Evolutionary conservation across 2,113 vertebrate genomes (phyloP).

Genomic region (Oreotrochilus melanogaster): DNA sequence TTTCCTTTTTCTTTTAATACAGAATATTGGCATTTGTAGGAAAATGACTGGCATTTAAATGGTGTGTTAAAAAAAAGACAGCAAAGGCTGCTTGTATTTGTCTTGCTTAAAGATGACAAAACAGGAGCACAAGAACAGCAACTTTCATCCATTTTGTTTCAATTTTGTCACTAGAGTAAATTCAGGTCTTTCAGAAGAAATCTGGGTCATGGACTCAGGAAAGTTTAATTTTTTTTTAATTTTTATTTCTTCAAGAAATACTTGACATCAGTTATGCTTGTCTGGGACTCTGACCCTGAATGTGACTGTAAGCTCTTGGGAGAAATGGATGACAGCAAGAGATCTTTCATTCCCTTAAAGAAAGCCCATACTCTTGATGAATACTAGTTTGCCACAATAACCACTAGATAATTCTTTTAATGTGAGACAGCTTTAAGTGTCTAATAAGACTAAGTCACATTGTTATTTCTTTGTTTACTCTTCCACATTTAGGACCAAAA

Average conservation of each 20-base stretch:
- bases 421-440: too few relatives aligned
- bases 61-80: background rate
- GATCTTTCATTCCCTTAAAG: background rate
- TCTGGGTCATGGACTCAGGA: fast-evolving
- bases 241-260: background rate
- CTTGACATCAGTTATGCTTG: background rate
- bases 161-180: background rate
- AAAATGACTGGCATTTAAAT: background rate
- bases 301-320: background rate
- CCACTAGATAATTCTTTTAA: background rate
- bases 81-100: background rate
- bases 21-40: background rate
- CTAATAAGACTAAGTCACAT: background rate
- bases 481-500: background rate
- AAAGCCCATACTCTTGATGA: background rate
- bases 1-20: background rate
- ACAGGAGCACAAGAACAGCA: background rate
- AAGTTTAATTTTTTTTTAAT: too few relatives aligned
- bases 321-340: background rate
- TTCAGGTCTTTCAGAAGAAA: background rate
- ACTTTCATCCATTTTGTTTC: background rate
- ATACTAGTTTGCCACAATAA: background rate
- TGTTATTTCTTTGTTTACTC: background rate
- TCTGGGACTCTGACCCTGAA: background rate
- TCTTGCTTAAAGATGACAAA: background rate